phyloP scores from a whole-genome alignment of 2,113 vertebrate genomes.

The Entelurus aequoreus region DNA sequence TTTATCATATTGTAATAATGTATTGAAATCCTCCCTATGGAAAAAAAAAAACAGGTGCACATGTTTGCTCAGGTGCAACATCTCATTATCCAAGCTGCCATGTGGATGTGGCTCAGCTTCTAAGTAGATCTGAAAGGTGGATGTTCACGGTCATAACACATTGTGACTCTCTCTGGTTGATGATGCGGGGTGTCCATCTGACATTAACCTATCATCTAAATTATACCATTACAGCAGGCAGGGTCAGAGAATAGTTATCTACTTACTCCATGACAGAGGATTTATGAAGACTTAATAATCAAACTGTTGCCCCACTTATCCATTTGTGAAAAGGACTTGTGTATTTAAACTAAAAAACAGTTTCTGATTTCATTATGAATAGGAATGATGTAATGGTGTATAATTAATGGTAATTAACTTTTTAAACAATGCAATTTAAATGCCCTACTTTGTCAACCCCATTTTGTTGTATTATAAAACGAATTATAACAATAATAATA shows the following conservation, averaged over 20 bases:
- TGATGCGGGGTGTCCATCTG: conserved; percentile 18
- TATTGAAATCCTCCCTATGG: conserved; percentile 25
- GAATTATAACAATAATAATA: no score
- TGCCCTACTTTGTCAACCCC: no score
- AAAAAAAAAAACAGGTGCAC: conserved; percentile 50
- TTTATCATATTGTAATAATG: conserved; percentile 5
- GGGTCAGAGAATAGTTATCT: conserved; percentile 15
- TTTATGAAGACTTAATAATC: conserved; percentile 26
- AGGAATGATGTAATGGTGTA: no score
- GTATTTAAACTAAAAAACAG: conserved; percentile 18
- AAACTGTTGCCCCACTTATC: conserved; percentile 20
- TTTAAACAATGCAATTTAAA: no score
- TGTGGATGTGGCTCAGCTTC: conserved; percentile 17
- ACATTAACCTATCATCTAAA: conserved; percentile 34
- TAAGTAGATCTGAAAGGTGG: conserved; percentile 47
- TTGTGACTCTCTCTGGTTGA: conserved; percentile 45
- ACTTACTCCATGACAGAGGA: conserved; percentile 24
- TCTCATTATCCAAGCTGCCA: conserved; percentile 31
- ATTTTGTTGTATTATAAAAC: no score
- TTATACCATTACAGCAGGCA: conserved; percentile 33
- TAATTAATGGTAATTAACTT: no score
- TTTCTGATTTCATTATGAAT: no score
- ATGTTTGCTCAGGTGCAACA: conserved; percentile 37
- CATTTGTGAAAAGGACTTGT: conserved; percentile 26
- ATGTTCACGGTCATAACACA: conserved; percentile 41